Evolutionary conservation across 2,113 vertebrate genomes (phyloP).

Genomic region (Aldabrachelys gigantea): DNA sequence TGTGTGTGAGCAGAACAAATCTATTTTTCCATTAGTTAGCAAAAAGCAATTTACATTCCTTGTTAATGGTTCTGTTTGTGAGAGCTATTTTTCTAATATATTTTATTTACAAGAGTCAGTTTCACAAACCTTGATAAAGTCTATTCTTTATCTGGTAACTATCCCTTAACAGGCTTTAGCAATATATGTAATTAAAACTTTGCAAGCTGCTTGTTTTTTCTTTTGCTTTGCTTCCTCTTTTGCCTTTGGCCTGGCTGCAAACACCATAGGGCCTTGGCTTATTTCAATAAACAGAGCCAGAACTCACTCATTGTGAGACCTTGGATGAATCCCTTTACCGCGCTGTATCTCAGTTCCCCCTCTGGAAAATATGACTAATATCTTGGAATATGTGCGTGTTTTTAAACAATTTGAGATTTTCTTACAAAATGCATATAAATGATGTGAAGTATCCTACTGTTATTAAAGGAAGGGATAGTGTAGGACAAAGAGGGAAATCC

Average conservation of each 20-base stretch:
- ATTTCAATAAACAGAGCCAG: neutral
- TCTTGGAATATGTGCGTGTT: neutral
- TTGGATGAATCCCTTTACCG: neutral
- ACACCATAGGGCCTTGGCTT: neutral
- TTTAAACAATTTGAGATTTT: neutral
- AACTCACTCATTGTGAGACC: neutral
- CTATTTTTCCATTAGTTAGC: neutral
- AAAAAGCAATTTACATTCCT: neutral
- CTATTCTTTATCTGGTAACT: neutral
- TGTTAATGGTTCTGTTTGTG: neutral
- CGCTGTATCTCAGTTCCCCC: neutral
- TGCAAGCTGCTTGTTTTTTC: neutral
- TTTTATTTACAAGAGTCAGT: neutral
- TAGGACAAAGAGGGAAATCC: neutral
- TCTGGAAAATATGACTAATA: neutral
- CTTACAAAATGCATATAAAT: neutral
- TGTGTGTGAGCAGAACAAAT: neutral
- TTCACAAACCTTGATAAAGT: neutral
- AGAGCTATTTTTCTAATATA: neutral
- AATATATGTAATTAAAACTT: neutral
- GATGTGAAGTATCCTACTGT: fast-evolving
- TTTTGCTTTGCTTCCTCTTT: neutral
- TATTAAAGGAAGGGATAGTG: neutral
- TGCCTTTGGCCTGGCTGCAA: neutral
- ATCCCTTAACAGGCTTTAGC: neutral